Evolutionary conservation across 2,113 vertebrate species (phyloP).

Genomic region (Ifrita kowaldi): DNA sequence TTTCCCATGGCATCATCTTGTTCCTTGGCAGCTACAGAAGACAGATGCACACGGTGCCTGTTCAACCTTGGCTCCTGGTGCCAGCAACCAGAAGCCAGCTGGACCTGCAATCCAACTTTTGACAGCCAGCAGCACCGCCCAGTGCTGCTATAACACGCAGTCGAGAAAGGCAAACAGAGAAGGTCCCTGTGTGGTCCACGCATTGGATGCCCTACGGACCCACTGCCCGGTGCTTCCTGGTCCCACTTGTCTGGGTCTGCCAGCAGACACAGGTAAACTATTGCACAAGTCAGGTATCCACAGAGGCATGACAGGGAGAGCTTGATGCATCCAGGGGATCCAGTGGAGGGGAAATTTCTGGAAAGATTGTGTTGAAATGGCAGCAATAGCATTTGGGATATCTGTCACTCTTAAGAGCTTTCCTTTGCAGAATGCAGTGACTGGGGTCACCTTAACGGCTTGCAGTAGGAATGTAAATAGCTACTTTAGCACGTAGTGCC

Average conservation of each 20-base stretch:
- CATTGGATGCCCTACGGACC: not conserved
- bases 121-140: not conserved
- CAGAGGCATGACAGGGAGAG: not conserved
- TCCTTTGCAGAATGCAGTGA: not conserved
- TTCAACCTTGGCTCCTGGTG: not conserved
- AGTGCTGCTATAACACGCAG: not conserved
- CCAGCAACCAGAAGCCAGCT: not conserved
- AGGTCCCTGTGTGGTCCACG: not conserved
- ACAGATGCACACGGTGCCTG: slow-evolving; percentile 12
- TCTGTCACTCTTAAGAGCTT: not conserved
- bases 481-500: not conserved
- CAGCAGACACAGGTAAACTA: not conserved
- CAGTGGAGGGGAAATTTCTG: not conserved
- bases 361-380: not conserved
- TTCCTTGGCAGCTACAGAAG: slow-evolving; percentile 47
- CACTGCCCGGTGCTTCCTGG: rapidly evolving
- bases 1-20: slow-evolving; percentile 34
- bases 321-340: not conserved
- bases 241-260: not conserved
- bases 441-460: not conserved
- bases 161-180: not conserved
- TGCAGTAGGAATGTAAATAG: not conserved
- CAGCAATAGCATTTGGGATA: not conserved
- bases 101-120: not conserved
- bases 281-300: not conserved